Conservation (phyloP, 1,140 invertebrate genomes). For the Micrasema longulum region DNA sequence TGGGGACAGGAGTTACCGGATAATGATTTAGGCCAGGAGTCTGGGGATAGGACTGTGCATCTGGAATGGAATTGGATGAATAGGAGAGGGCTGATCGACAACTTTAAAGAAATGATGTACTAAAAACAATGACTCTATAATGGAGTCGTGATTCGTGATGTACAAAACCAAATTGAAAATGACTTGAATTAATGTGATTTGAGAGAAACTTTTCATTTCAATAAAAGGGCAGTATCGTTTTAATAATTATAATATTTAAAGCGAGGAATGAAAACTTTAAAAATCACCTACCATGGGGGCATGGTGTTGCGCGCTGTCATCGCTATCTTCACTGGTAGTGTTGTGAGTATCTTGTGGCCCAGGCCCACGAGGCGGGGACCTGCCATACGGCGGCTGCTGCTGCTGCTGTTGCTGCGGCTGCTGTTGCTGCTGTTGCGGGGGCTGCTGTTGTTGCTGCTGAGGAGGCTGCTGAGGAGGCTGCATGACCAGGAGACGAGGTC, state of each 20-base stretch:
- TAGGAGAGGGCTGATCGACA: constrained; percentile 35
- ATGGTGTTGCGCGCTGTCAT: constrained; percentile 82
- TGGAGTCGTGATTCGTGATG: not conserved
- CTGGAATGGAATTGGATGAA: not conserved
- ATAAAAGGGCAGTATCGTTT: not conserved
- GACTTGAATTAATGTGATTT: too few species aligned
- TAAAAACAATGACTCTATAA: not conserved
- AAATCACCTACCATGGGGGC: constrained; percentile 71
- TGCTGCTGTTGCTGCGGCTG: constrained; percentile 58
- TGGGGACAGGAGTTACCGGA: constrained; percentile 4
- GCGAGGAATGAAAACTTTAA: not conserved
- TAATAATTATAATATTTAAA: not conserved
- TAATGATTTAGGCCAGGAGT: not conserved
- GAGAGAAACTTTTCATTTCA: not conserved
- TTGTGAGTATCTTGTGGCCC: constrained; percentile 63
- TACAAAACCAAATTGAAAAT: too few species aligned
- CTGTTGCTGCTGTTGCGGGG: constrained; percentile 60
- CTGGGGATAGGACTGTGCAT: constrained; percentile 1
- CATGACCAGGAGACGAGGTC: constrained; percentile 71
- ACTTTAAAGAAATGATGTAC: constrained; percentile 16
- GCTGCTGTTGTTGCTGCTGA: constrained; percentile 61
- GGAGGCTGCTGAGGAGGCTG: constrained; percentile 63
- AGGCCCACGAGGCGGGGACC: constrained; percentile 60
- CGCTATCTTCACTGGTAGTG: constrained; percentile 87
- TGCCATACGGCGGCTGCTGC: constrained; percentile 65